phyloP scores from a whole-genome alignment of 2,888 invertebrate genomes.

The Pycnomerus fuliginosus region DNA sequence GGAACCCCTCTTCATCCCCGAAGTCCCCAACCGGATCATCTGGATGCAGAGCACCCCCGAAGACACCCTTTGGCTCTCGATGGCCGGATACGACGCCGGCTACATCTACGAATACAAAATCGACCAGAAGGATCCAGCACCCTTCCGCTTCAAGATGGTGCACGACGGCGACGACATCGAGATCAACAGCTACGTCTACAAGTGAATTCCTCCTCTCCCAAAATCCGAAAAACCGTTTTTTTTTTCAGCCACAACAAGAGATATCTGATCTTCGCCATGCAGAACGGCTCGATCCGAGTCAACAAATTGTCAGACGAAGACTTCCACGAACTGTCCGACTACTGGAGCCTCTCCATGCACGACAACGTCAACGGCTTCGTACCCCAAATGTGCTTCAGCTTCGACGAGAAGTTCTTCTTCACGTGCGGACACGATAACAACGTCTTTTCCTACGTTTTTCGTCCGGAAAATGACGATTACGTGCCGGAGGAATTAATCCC shows the following conservation, averaged over 20 bases:
- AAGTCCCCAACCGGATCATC: constrained; percentile 59
- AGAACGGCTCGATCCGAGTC: constrained; percentile 62
- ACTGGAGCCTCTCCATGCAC: constrained; percentile 72
- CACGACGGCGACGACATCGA: constrained; percentile 59
- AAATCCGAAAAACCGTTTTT: too few species aligned
- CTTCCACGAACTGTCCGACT: constrained; percentile 59
- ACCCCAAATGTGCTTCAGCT: constrained; percentile 63
- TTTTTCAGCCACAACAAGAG: constrained; percentile 52
- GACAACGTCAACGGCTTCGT: constrained; percentile 70
- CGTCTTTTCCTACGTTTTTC: constrained; percentile 67
- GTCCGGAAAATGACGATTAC: constrained; percentile 50
- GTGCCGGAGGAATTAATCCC: constrained; percentile 39
- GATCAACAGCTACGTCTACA: constrained; percentile 57
- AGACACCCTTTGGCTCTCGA: constrained; percentile 61
- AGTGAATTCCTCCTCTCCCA: constrained; percentile 48
- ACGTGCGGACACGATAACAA: constrained; percentile 75
- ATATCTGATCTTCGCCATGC: constrained; percentile 62
- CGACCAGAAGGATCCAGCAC: constrained; percentile 49
- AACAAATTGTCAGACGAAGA: constrained; percentile 54
- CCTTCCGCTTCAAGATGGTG: constrained; percentile 54
- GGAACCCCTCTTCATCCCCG: constrained; percentile 58
- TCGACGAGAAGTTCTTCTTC: constrained; percentile 58
- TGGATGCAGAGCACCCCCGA: constrained; percentile 58
- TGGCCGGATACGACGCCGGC: constrained; percentile 67
- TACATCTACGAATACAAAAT: constrained; percentile 64